Conservation (phyloP, 2,797 vertebrate species). For the Trachurus trachurus region DNA sequence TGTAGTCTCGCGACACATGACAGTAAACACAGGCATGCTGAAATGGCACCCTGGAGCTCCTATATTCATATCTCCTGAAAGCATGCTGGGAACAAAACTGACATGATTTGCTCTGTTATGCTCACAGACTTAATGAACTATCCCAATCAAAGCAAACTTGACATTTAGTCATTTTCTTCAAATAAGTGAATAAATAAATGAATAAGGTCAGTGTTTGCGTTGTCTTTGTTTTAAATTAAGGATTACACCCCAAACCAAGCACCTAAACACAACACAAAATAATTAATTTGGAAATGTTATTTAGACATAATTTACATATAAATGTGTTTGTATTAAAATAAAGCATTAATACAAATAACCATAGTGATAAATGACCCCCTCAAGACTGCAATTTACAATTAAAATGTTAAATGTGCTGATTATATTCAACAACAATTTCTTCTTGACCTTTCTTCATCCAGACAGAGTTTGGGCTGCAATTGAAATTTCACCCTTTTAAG, state of each 20-base stretch:
- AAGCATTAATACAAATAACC: constrained; percentile 87
- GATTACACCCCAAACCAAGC: constrained; percentile 66
- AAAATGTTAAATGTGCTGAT: constrained; percentile 92
- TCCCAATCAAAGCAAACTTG: constrained; percentile 81
- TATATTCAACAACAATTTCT: constrained; percentile 89
- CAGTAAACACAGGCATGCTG: constrained; percentile 30
- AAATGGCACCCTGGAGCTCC: constrained; percentile 82
- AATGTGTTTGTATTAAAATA: constrained; percentile 88
- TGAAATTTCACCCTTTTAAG: constrained; percentile 30
- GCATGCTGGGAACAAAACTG: constrained; percentile 61
- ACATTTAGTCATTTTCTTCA: constrained; percentile 81
- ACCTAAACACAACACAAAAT: constrained; percentile 67
- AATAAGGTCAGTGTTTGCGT: constrained; percentile 64
- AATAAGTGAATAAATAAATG: constrained; percentile 68
- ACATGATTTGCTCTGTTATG: constrained; percentile 60
- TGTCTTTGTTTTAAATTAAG: constrained; percentile 69
- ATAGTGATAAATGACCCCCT: constrained; percentile 88
- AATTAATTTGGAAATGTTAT: constrained; percentile 90
- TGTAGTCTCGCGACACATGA: constrained; percentile 81
- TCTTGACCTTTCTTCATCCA: constrained; percentile 86
- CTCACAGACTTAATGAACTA: constrained; percentile 74
- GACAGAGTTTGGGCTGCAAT: not conserved
- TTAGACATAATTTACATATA: constrained; percentile 94
- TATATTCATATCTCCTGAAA: constrained; percentile 89
- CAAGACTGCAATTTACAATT: constrained; percentile 92